Evolutionary conservation across 2,797 vertebrate species (phyloP), one percentile per base, ranked within the genome.

Genomic region (Poecilia gillii): DNA sequence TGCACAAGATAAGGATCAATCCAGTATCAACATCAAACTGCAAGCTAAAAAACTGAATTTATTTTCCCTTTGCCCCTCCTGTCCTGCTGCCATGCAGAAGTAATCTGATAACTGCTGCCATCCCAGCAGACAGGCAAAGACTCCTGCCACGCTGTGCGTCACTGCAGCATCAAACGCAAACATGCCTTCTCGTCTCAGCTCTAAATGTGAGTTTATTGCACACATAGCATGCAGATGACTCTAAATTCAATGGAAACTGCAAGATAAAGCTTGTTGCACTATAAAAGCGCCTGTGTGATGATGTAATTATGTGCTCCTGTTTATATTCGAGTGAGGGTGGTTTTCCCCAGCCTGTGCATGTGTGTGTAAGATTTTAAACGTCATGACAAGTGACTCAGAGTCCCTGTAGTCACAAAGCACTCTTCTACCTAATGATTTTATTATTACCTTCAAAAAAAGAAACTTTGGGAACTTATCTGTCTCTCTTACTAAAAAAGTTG

Each of bases 21-120:
- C 31, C 20, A 14, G n/a, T 66, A 64, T 57, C 41, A 46, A 66
- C 73, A 81, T 28, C 43, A 57, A 72, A 84, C 53, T 80, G 36
- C 72, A 49, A 75, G 62, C 7, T 70, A 73, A 57, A 77, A 75
- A 1, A 8, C 6, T 41, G 41, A 41, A 41, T 82, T 66, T 2
- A 51, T 81, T 72, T 75, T 43, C 66, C 45, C 11, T 12, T 59
- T 1, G 73, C 66, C 74, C 59, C 76, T 87, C 71, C 71, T 14
- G 74, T 76, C 81, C 84, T 88, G 80, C 81, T 91, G 85, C 80
- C 85, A 70, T 79, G 76, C 64, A 16, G 78, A 91, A 89, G 91
- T 88, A 84, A 93, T 92, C 86, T 83, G 86, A 93, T 91, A 94
- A 85, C 87, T 86, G 82, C 79, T 81, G 87, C 78, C 74, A 57